Base-by-base conservation (phyloP, 2,113 vertebrate species). In the Columba livia region DNA sequence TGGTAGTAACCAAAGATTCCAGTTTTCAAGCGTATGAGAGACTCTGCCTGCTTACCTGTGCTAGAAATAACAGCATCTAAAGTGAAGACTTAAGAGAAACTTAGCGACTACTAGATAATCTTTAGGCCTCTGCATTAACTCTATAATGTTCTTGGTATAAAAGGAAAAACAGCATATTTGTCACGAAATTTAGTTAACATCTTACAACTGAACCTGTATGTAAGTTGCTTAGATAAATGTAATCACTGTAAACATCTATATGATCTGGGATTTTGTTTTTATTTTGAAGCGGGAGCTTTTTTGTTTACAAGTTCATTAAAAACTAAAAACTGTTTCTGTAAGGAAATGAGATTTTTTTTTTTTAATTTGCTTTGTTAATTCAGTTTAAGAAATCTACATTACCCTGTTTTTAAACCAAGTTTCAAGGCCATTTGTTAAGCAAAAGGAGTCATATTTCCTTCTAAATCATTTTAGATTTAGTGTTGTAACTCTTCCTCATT, bases 121-220 rank as follows among this genome's bases (percentile, higher is more conserved):
- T 97, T 98, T 99, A 98, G 98, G 98, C 98, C 97, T 98, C 98
- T 98, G 98, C 98, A 98, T 98, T 98, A 98, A 98, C 98, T 98
- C 98, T 99, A 97, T 98, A 98, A 98, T 98, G 98, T 99, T 98
- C 98, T 98, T 98, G 98, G 97, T 99, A 98, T 98, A 98, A 98
- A 98, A 98, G 98, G 97, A 97, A 94, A 98, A 98, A 97, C 95
- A 97, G 97, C 98, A 98, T 98, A 98, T 98, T 98, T 98, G 98
- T 99, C 98, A 98, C 98, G 34, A 98, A 98, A 98, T 97, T 98
- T 98, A 98, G 98, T 98, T 98, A 98, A 98, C 98, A 98, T 98
- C 98, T 97, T 98, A 97, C 96, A 98, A 98, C 97, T 98, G 98
- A 99, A 98, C 98, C 97, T 99, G 98, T 99, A 98, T 98, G 98